Base-by-base conservation (phyloP, 2,888 invertebrate genomes). In the Morinoia aosen region DNA sequence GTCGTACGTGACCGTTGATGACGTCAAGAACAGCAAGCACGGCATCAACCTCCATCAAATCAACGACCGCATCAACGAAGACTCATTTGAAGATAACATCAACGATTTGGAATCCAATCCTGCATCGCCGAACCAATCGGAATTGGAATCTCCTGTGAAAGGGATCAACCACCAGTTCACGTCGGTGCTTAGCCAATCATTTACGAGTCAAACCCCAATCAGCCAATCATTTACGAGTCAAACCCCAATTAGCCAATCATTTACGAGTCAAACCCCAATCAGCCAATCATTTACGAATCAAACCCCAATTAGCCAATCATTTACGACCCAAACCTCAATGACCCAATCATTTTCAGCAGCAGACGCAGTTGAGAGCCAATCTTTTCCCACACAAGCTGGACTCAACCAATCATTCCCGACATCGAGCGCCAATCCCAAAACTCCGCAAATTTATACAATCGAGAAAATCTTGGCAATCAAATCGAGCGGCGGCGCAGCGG, bases 391-490 rank as follows among this genome's bases (percentile, higher is more conserved):
- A 76, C 33, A 16, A 33, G 1, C 76, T 10, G 39, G 39, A 40
- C 8, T 90, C 90, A 90, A 14, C 90, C 90, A 48, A 90, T 90
- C 90, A 90, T 90, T 90, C 16, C 90, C 39, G 90, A 90, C 90
- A 40, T 90, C 57, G 8, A 57, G 58, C 57, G 7, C 93, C 48
- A 93, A 58, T 57, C 56, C n/a, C 19, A 93, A 93, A 57, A 57
- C 93, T 8, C 93, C 93, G 8, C 93, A 93, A 57, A 57, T 93
- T 33, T 93, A 93, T 19, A 93, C 93, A 25, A 93, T 93, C 39
- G 93, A 93, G n/a, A 93, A 93, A 33, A 93, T 93, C 11, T 33
- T 93, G 57, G 93, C 93, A 16, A 56, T 93, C 33, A 93, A 93
- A 58, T 57, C 57, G 57, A 93, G 57, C 57, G 33, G 64, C 64